Evolutionary conservation across 2,113 vertebrate genomes (phyloP), one percentile per base, ranked within the genome.

Genomic region (Rhea pennata): DNA sequence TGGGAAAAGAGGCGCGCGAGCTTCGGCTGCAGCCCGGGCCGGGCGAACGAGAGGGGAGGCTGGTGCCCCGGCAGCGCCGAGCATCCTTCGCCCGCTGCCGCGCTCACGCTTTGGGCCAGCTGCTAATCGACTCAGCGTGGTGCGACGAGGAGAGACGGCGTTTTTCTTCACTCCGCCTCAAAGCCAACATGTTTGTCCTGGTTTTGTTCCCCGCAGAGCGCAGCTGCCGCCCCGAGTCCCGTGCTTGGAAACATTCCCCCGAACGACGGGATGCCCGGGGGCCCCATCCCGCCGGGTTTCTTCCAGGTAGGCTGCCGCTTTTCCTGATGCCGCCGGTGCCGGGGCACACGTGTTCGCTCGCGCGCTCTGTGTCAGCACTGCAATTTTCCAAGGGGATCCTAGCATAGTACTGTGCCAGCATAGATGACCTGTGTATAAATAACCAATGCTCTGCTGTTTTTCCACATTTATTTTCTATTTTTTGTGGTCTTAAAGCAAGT

Each of bases 191-290:
- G 50, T 92, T 80, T 95, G 58, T 87, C 75, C 40, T 88, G 42
- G 92, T 97, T 92, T 66, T 98, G 79, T 97, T 93, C 97, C 97
- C 92, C 1, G 5, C 98, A 99, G 99, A 99, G 99, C 31, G 99
- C 99, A 94, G 99, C 99, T 66, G 99, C 99, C 27, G 99, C 99
- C 83, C 98, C 98, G 8, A 99, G 99, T 96, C 99, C 99, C 2
- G 98, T 99, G 96, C 98, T 99, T 90, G 98, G 98, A 98, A 99
- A 98, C 98, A 98, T 99, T 98, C 98, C 98, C 97, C 98, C 98
- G 74, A 98, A 98, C 8, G 99, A 99, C 61, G 98, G 98, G 88
- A 98, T 99, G 97, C 98, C 98, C 1, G 98, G 98, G 94, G 98
- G 98, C 78, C 99, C 98, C 84, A 98, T 99, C 97, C 98, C 99